Conservation (phyloP, 1,140 invertebrate genomes). For the Halyomorpha halys region DNA sequence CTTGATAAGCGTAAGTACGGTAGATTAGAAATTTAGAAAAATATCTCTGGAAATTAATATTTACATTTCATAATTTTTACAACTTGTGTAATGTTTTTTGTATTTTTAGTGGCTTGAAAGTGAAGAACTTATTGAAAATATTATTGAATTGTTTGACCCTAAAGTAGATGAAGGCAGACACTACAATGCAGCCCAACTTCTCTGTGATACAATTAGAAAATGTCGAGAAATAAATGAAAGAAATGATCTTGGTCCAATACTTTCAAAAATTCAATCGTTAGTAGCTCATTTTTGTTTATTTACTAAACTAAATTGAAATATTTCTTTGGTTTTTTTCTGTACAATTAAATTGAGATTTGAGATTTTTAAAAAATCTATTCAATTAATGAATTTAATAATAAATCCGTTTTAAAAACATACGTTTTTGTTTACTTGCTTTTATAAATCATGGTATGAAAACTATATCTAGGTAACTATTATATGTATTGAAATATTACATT, state of each 20-base stretch:
- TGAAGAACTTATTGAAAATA: constrained; percentile 68
- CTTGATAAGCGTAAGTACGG: constrained; percentile 63
- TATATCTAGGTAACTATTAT: too few relatives aligned
- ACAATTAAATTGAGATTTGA: too few relatives aligned
- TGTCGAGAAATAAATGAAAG: constrained; percentile 48
- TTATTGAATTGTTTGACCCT: constrained; percentile 69
- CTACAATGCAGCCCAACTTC: constrained; percentile 66
- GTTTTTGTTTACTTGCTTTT: too few relatives aligned
- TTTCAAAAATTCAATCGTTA: constrained; percentile 62
- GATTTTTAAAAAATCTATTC: too few relatives aligned
- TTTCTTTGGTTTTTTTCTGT: too few relatives aligned
- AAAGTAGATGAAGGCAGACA: constrained; percentile 61
- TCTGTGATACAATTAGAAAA: constrained; percentile 67
- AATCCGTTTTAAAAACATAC: too few relatives aligned
- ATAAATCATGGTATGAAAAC: too few relatives aligned
- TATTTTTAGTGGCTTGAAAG: constrained; percentile 77
- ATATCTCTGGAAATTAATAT: neutral
- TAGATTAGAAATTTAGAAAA: neutral
- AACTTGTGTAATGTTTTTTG: constrained; percentile 22
- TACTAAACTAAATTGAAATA: too few relatives aligned
- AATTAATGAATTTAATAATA: too few relatives aligned
- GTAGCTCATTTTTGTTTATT: too few relatives aligned
- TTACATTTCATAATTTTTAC: neutral
- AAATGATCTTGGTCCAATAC: constrained; percentile 50
- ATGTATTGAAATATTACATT: too few relatives aligned